phyloP scores from a whole-genome alignment of 2,888 invertebrate species.

The Drosophila monieri region DNA sequence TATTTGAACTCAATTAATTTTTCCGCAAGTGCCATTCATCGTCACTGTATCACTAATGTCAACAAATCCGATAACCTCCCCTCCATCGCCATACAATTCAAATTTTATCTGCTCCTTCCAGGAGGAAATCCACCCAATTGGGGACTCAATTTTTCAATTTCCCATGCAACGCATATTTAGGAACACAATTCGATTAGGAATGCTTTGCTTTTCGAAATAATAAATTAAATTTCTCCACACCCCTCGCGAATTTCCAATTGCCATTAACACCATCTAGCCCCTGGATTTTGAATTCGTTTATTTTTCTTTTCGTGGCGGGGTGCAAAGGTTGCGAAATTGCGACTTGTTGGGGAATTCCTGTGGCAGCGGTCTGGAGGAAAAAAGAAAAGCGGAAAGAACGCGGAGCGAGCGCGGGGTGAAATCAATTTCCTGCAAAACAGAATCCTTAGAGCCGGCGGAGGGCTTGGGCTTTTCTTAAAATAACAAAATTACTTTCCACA shows the following conservation, averaged over 20 bases:
- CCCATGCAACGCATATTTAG: conserved; percentile 76
- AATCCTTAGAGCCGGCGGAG: conserved; percentile 49
- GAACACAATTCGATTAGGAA: conserved; percentile 83
- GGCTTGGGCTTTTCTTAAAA: conserved; percentile 72
- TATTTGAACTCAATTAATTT: too few relatives aligned
- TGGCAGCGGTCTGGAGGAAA: conserved; percentile 68
- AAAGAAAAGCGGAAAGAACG: conserved; percentile 11
- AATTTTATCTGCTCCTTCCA: conserved; percentile 32
- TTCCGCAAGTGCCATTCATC: neutral
- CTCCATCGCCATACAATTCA: conserved; percentile 53
- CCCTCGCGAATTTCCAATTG: conserved; percentile 66
- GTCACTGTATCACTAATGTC: conserved; percentile 59
- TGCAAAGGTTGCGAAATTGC: conserved; percentile 75
- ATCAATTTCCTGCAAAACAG: conserved; percentile 76
- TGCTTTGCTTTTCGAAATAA: conserved; percentile 81
- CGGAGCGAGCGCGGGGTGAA: conserved; percentile 36
- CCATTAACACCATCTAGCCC: conserved; percentile 78
- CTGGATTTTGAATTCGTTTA: conserved; percentile 10
- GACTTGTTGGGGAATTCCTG: conserved; percentile 77
- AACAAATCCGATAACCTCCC: conserved; percentile 65
- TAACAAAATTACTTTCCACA: conserved; percentile 79
- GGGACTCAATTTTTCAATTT: conserved; percentile 78
- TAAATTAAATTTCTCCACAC: conserved; percentile 80
- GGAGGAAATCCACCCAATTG: conserved; percentile 49
- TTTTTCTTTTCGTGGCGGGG: conserved; percentile 56